These are phyloP conservation scores for Ochotona curzoniae DNA, from an alignment of 2,113 vertebrate genomes.

Conservation along the genomic window DNA sequence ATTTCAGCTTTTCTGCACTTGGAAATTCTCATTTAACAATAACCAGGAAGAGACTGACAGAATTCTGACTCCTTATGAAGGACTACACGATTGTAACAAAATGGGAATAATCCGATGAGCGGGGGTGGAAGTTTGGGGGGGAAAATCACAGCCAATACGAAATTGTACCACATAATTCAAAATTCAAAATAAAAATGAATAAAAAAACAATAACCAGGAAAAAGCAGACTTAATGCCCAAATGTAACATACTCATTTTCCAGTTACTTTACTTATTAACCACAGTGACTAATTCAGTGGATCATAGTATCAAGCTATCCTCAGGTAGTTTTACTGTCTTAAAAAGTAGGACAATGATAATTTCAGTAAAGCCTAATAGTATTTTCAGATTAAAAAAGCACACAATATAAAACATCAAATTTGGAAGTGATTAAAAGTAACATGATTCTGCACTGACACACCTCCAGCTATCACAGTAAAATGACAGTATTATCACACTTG, in stretches of 20 bases:
- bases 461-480: slow-evolving; percentile 37
- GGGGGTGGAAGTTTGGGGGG: too few relatives aligned
- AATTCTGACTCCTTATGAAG: too few relatives aligned
- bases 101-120: too few relatives aligned
- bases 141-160: too few relatives aligned
- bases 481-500: slow-evolving; percentile 3
- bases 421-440: slow-evolving; percentile 49
- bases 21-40: slow-evolving; percentile 50
- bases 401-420: slow-evolving; percentile 41
- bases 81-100: neutral
- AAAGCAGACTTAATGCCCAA: slow-evolving; percentile 49
- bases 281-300: slow-evolving; percentile 62
- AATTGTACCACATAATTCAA: too few relatives aligned
- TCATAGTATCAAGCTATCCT: slow-evolving; percentile 49
- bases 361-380: slow-evolving; percentile 41
- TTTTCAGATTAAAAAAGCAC: slow-evolving; percentile 49
- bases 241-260: slow-evolving; percentile 59
- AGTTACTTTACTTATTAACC: slow-evolving; percentile 67
- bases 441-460: neutral
- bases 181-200: too few relatives aligned
- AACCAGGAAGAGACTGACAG: neutral
- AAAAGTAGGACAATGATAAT: slow-evolving; percentile 66
- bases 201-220: neutral
- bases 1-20: slow-evolving; percentile 30
- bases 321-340: slow-evolving; percentile 44